These are phyloP conservation scores for Lota lota DNA, from an alignment of 2,113 vertebrate species.

Conservation along the genomic window DNA sequence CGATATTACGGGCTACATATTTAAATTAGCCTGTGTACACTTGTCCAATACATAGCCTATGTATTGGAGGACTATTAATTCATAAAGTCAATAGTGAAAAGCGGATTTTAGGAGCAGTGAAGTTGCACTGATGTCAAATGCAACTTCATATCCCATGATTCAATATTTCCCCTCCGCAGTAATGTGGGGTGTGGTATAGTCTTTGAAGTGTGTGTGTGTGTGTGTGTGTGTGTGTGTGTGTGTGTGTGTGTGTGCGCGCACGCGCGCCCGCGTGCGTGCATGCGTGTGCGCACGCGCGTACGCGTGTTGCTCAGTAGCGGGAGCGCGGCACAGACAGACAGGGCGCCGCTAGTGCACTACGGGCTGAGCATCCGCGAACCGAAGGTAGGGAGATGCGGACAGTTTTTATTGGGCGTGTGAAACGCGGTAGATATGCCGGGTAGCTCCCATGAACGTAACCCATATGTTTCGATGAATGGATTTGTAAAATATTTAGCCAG, in stretches of 20 bases:
- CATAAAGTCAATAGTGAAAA: too few relatives aligned
- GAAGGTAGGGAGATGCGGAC: slow-evolving; percentile 29
- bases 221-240: background rate
- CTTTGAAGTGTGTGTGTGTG: slow-evolving; percentile 9
- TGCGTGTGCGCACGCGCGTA: slow-evolving; percentile 8
- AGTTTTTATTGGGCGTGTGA: slow-evolving; percentile 8
- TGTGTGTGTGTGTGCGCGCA: slow-evolving; percentile 11
- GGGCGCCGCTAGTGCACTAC: slow-evolving; percentile 21
- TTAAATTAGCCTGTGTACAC: too few relatives aligned
- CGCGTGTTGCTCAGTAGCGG: slow-evolving; percentile 14
- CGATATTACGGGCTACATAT: too few relatives aligned
- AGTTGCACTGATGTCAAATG: too few relatives aligned
- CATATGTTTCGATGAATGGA: background rate
- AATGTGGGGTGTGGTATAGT: slow-evolving; percentile 63
- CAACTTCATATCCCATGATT: slow-evolving; percentile 59
- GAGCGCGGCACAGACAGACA: slow-evolving; percentile 24
- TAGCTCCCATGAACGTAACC: background rate
- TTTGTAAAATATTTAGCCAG: background rate
- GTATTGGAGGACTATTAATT: too few relatives aligned
- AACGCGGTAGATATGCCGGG: background rate
- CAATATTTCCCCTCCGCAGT: slow-evolving; percentile 61
- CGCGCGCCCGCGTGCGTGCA: slow-evolving; percentile 12
- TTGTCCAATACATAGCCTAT: too few relatives aligned
- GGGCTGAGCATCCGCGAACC: slow-evolving; percentile 49
- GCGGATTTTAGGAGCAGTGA: too few relatives aligned